phyloP scores from a whole-genome alignment of 2,113 vertebrate genomes.

The Paracanthobrama guichenoti region DNA sequence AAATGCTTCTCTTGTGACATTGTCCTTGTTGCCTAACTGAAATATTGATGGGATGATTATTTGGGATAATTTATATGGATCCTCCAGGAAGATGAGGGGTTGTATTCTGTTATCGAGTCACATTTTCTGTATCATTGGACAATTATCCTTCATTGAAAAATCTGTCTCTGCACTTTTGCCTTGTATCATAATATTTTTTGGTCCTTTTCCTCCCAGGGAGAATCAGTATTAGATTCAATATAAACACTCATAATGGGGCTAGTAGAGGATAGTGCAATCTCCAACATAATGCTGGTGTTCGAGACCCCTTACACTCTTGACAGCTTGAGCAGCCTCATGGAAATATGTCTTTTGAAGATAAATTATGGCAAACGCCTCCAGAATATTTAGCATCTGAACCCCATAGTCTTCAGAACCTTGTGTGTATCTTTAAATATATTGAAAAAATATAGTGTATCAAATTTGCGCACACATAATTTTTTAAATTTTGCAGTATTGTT shows the following conservation, averaged over 20 bases:
- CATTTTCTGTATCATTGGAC: slow-evolving; percentile 43
- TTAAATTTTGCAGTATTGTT: neutral
- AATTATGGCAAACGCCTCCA: slow-evolving; percentile 29
- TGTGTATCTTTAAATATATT: slow-evolving; percentile 29
- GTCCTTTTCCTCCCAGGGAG: slow-evolving; percentile 29
- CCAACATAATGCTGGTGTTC: slow-evolving; percentile 38
- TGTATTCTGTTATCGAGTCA: slow-evolving; percentile 33
- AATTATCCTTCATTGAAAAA: slow-evolving; percentile 49
- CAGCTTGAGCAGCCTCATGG: slow-evolving; percentile 26
- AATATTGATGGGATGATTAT: slow-evolving; percentile 53
- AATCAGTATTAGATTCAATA: slow-evolving; percentile 53
- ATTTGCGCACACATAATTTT: neutral
- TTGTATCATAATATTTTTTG: slow-evolving; percentile 41
- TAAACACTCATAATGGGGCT: slow-evolving; percentile 49
- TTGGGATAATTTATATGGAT: slow-evolving; percentile 43
- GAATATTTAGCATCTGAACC: slow-evolving; percentile 36
- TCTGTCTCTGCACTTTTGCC: slow-evolving; percentile 25
- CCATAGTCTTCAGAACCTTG: neutral
- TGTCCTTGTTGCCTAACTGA: slow-evolving; percentile 12
- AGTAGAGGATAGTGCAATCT: slow-evolving; percentile 41
- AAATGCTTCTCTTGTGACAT: slow-evolving; percentile 16
- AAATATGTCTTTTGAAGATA: slow-evolving; percentile 50
- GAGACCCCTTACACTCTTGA: slow-evolving; percentile 24
- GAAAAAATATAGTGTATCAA: slow-evolving; percentile 18
- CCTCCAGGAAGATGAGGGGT: slow-evolving; percentile 37